phyloP scores from a whole-genome alignment of 1,140 invertebrate genomes.

The Zaprionus tsacasi region DNA sequence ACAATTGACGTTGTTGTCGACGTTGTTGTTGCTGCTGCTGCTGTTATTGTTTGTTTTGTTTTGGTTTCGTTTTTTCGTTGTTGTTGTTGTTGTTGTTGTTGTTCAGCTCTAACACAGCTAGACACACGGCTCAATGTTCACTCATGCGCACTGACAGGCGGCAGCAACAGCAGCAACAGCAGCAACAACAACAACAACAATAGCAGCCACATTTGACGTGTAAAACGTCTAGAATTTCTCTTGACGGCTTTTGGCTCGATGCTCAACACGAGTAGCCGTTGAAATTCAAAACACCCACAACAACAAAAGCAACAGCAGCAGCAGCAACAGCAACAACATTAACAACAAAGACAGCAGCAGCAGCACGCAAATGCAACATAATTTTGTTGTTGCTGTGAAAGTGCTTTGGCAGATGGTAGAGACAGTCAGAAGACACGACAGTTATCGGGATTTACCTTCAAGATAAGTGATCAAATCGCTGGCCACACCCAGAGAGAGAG shows the following conservation, averaged over 20 bases:
- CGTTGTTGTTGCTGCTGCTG: constrained; percentile 14
- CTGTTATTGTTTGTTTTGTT: constrained; percentile 35
- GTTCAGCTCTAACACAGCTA: constrained; percentile 26
- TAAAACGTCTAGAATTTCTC: constrained; percentile 78
- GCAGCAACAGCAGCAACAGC: constrained; percentile 38
- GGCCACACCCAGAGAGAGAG: neutral
- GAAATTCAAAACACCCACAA: constrained; percentile 73
- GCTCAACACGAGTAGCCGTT: constrained; percentile 78
- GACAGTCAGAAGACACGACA: constrained; percentile 6
- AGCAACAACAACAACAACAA: constrained; percentile 29
- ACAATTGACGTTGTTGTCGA: constrained; percentile 66
- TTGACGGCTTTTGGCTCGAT: constrained; percentile 55
- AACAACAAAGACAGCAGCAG: constrained; percentile 28
- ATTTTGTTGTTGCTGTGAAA: constrained; percentile 31
- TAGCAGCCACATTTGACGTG: constrained; percentile 63
- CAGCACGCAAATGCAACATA: constrained; percentile 32
- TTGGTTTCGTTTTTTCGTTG: constrained; percentile 17
- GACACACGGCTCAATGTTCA: constrained; percentile 68
- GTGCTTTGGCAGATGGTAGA: constrained; percentile 7
- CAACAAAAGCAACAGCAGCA: constrained; percentile 22
- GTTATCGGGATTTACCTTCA: constrained; percentile 26
- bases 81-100: constrained; percentile 12
- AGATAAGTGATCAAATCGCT: constrained; percentile 6
- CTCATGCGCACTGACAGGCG: constrained; percentile 75
- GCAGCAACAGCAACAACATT: constrained; percentile 32